Percentiles rank a stretch among this genome's conserved stretches.
phyloP scores from a whole-genome alignment of 2,113 vertebrate species.

The Equus przewalskii region DNA sequence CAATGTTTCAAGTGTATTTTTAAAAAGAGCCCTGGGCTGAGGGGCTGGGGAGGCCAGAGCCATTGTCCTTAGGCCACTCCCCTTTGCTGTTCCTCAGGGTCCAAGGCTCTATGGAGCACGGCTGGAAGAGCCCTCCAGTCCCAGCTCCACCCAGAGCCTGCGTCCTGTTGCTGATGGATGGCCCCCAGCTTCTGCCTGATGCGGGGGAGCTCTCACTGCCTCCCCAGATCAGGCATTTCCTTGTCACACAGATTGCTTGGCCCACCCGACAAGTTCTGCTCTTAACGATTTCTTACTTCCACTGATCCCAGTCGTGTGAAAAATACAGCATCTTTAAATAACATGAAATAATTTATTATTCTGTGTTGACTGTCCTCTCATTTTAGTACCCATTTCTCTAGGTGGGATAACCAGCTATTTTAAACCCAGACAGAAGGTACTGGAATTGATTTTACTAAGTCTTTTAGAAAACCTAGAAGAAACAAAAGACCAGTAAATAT shows the following conservation, averaged over 20 bases:
- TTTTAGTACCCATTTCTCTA: conserved; percentile 27
- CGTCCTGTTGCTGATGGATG: not conserved
- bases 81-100: not conserved
- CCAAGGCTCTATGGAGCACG: not conserved
- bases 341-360: conserved; percentile 41
- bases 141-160: not conserved
- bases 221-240: not conserved
- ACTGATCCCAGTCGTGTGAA: not conserved
- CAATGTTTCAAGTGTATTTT: not conserved
- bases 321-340: conserved; percentile 26
- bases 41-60: not conserved
- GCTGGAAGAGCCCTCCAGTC: not conserved
- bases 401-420: not conserved
- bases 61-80: not conserved
- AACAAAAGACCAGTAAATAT: not conserved
- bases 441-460: not conserved
- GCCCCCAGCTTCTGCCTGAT: not conserved
- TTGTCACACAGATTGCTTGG: not conserved
- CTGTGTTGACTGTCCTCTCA: not conserved
- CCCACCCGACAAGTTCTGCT: not conserved
- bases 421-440: conserved; percentile 4
- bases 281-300: not conserved
- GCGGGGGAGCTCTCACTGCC: not conserved
- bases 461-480: conserved; percentile 5
- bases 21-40: not conserved